These are phyloP conservation scores for Gorsachius magnificus DNA, from an alignment of 2,797 vertebrate genomes.

Conservation along the genomic window DNA sequence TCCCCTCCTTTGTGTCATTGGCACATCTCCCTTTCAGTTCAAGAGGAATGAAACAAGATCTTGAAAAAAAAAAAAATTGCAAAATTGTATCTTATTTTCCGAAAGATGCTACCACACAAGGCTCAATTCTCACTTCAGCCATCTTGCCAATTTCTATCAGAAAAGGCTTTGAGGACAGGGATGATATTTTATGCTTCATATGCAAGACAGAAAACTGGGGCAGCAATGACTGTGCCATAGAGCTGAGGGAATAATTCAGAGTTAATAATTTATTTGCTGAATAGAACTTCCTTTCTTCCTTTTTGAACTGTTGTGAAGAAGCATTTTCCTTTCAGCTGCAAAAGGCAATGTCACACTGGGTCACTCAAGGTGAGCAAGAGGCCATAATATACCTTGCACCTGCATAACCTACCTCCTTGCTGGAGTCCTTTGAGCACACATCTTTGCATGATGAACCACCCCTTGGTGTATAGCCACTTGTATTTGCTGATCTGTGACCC, in stretches of 20 bases:
- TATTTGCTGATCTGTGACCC: not conserved
- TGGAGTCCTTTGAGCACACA: not conserved
- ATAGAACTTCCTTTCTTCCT: slow-evolving; percentile 36
- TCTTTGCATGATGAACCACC: not conserved
- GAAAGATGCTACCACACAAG: not conserved
- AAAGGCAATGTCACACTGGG: not conserved
- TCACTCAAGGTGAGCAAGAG: not conserved
- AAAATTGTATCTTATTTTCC: not conserved
- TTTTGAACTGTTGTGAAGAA: slow-evolving; percentile 24
- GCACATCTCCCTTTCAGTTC: not conserved
- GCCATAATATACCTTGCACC: not conserved
- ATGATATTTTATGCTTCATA: slow-evolving; percentile 25
- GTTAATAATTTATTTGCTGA: slow-evolving; percentile 63
- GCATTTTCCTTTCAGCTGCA: not conserved
- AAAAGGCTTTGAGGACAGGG: not conserved
- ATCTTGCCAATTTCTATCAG: not conserved
- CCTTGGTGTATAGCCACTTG: not conserved
- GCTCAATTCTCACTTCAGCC: not conserved
- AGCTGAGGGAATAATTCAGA: slow-evolving; percentile 55
- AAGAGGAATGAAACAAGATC: not conserved
- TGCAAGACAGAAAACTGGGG: slow-evolving; percentile 42
- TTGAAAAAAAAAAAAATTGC: not conserved
- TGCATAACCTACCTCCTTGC: not conserved
- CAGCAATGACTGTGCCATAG: slow-evolving; percentile 26
- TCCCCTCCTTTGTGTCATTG: not conserved